Evolutionary conservation across 2,888 invertebrate genomes (phyloP).

Genomic region (Drosophila prolongata): DNA sequence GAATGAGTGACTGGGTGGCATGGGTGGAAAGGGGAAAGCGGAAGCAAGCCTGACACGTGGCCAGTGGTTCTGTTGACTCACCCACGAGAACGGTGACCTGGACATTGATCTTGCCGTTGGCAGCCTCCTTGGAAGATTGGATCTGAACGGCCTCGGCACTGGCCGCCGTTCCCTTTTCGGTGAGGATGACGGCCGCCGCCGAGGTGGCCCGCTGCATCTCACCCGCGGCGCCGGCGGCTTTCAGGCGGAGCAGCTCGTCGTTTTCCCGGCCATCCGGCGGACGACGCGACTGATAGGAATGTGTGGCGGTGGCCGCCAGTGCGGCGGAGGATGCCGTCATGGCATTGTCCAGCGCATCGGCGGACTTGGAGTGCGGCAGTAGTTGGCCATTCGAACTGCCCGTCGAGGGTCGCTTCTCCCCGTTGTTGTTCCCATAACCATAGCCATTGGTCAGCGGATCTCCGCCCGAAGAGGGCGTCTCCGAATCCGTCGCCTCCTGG

Average conservation of each 20-base stretch:
- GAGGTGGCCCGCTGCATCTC: conserved; percentile 81
- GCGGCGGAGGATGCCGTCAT: conserved; percentile 57
- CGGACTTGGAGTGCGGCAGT: conserved; percentile 75
- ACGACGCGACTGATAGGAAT: conserved; percentile 82
- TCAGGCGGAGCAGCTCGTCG: conserved; percentile 85
- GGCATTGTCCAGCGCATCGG: conserved; percentile 76
- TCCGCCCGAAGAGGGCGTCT: conserved; percentile 49
- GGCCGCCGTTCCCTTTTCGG: conserved; percentile 83
- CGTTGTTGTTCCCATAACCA: conserved; percentile 51
- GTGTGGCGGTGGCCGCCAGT: conserved; percentile 69
- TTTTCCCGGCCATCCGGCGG: conserved; percentile 94
- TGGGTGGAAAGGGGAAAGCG: conserved; percentile 4
- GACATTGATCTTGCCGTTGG: conserved; percentile 94
- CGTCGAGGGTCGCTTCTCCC: conserved; percentile 68
- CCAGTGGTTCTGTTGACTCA: conserved; percentile 75
- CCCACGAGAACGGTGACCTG: conserved; percentile 93
- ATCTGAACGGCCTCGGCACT: conserved; percentile 81
- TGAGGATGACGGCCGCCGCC: conserved; percentile 86
- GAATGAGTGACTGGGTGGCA: conserved; percentile 12
- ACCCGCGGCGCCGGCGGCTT: conserved; percentile 77
- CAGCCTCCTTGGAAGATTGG: conserved; percentile 86
- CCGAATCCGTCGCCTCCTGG: conserved; percentile 85
- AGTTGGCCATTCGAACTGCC: conserved; percentile 71
- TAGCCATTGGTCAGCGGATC: conserved; percentile 64
- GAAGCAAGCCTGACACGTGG: conserved; percentile 28